Evolutionary conservation across 2,888 invertebrate species (phyloP).

Genomic region (Andrena trimmerana): DNA sequence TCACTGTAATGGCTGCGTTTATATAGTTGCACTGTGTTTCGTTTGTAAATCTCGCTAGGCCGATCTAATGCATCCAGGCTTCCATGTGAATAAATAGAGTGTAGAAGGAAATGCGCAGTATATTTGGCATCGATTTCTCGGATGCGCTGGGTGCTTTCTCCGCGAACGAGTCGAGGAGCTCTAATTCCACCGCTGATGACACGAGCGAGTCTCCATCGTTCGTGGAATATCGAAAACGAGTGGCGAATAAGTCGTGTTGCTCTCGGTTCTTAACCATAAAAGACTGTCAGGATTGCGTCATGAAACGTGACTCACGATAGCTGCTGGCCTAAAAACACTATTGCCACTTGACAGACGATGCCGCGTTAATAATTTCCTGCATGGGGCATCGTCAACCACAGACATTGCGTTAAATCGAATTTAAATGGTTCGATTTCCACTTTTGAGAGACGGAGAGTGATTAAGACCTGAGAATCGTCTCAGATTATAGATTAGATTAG

Average conservation of each 20-base stretch:
- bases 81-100: conserved; percentile 12
- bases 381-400: conserved; percentile 31
- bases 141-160: neutral
- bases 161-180: conserved; percentile 19
- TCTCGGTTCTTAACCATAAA: conserved; percentile 78
- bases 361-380: conserved; percentile 57
- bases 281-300: conserved; percentile 76
- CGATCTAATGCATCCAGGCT: conserved; percentile 14
- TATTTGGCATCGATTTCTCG: conserved; percentile 1
- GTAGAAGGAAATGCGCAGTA: neutral
- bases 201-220: conserved; percentile 33
- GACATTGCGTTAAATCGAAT: neutral
- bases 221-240: conserved; percentile 56
- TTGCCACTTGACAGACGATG: conserved; percentile 53
- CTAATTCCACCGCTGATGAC: conserved; percentile 24
- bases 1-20: neutral
- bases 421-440: neutral
- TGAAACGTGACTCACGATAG: conserved; percentile 70
- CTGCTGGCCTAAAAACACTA: conserved; percentile 71
- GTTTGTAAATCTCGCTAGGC: neutral
- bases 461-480: neutral
- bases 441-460: neutral
- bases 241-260: conserved; percentile 40
- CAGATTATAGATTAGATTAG: neutral
- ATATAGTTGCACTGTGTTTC: neutral